A percentile compares a stretch with the other conserved stretches of the same genome.
These are phyloP conservation scores for Pogonomyrmex barbatus DNA, from an alignment of 1,140 invertebrate genomes.

Conservation along the genomic window DNA sequence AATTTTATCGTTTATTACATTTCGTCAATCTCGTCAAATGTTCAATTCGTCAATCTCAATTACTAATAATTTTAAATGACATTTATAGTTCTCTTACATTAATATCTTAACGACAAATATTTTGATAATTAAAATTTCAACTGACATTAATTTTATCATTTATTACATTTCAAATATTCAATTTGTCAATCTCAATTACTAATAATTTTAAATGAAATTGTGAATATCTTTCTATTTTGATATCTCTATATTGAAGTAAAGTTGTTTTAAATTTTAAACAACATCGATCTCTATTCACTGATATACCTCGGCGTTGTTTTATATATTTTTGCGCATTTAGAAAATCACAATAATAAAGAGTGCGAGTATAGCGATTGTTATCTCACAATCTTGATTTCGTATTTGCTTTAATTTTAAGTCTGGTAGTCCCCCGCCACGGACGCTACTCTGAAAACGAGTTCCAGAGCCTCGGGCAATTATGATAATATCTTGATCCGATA, in stretches of 20 bases:
- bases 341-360: not conserved
- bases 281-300: not conserved
- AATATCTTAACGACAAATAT: not conserved
- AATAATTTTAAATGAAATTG: not conserved
- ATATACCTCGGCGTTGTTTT: not conserved
- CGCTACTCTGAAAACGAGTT: conserved; percentile 29
- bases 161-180: not conserved
- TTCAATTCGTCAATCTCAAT: no score
- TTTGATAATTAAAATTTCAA: not conserved
- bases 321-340: conserved; percentile 10
- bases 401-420: conserved; percentile 73
- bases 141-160: not conserved
- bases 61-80: not conserved
- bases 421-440: conserved; percentile 12
- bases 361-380: conserved; percentile 5
- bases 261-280: not conserved
- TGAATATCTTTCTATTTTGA: not conserved
- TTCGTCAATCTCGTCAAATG: no score
- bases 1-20: no score
- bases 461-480: conserved; percentile 71
- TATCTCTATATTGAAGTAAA: not conserved
- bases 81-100: not conserved
- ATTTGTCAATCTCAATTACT: not conserved
- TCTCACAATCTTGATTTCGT: conserved; percentile 65
- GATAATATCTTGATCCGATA: conserved; percentile 78